Percentiles rank a stretch among this genome's conserved stretches.
phyloP scores from a whole-genome alignment of 2,888 invertebrate species.

The Hetaerina titia region DNA sequence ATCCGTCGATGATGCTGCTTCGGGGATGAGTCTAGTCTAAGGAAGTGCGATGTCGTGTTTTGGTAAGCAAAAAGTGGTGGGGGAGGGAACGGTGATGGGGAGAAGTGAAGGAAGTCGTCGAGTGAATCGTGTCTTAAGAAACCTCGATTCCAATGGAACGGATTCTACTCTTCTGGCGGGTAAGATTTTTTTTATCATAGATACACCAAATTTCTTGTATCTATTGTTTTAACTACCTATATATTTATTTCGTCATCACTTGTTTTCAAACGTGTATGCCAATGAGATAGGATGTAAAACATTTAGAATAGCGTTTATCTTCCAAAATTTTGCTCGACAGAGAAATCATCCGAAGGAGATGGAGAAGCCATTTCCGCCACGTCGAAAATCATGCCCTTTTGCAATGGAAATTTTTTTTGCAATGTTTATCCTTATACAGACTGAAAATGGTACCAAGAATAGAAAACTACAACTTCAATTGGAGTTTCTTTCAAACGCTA shows the following conservation, averaged over 20 bases:
- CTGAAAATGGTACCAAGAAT: too few species aligned
- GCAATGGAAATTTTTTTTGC: too few species aligned
- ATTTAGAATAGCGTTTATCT: not conserved
- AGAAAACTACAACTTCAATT: too few species aligned
- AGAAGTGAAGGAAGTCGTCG: not conserved
- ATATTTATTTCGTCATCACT: too few species aligned
- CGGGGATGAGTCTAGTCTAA: not conserved
- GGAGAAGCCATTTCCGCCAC: too few species aligned
- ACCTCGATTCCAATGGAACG: not conserved
- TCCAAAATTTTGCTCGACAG: not conserved
- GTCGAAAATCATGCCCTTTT: too few species aligned
- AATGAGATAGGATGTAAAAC: too few species aligned
- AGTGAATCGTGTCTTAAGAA: not conserved
- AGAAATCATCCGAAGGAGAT: not conserved
- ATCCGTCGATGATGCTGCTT: conserved; percentile 52
- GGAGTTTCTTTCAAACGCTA: too few species aligned
- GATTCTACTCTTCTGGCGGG: not conserved
- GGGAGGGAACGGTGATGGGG: not conserved
- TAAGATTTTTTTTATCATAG: not conserved
- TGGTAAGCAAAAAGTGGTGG: conserved; percentile 4
- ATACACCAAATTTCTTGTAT: not conserved
- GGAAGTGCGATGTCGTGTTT: conserved; percentile 30
- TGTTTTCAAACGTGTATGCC: too few species aligned
- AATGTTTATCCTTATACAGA: too few species aligned
- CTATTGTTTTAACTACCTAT: not conserved